Evolutionary conservation across 2,888 invertebrate species (phyloP), one percentile per base, ranked within the genome.

Genomic region (Agrilus cyanescens): DNA sequence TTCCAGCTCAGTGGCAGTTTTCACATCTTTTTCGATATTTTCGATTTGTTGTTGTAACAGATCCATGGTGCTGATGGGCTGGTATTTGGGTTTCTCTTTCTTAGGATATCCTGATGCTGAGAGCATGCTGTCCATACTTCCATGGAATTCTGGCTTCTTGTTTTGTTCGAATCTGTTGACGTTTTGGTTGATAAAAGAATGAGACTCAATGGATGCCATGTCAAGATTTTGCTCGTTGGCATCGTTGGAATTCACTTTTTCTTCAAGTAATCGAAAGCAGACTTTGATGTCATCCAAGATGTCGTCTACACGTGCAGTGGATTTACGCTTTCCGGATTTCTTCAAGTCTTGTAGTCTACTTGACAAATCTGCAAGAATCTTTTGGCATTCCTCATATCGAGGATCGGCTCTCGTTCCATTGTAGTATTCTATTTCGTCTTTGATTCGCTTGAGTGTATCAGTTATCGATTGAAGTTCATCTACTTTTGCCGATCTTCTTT

Each of bases 191-290:
- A 57, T 53, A 32, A 57, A 56, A 0, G 55, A 56, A 39, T 51
- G 48, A 6, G 56, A 56, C 38, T 55, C 57, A 2, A 55, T 50
- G 5, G 54, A 53, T n/a, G 50, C 53, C 20, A 50, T 39, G 45
- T 57, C 57, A 15, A 57, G 45, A 35, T 45, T 42, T 13, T 46
- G 43, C 29, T 53, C 52, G 12, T 42, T 41, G 25, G 44, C 13
- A 12, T 40, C 37, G 42, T 46, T 50, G 10, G 35, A 44, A 38
- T 38, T 44, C 4, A 50, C 49, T 10, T 40, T 37, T 4, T 47
- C 46, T 43, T 51, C 51, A 5, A 51, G 38, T 34, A 41, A 38
- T 35, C 44, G 40, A 12, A 51, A 38, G 14, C 49, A 39, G 20
- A 45, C 46, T 37, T 46, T 41, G 1, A 50, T 42, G 25, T 50